Evolutionary conservation across 2,888 invertebrate species (phyloP).

Genomic region (Drosophila longiperda): DNA sequence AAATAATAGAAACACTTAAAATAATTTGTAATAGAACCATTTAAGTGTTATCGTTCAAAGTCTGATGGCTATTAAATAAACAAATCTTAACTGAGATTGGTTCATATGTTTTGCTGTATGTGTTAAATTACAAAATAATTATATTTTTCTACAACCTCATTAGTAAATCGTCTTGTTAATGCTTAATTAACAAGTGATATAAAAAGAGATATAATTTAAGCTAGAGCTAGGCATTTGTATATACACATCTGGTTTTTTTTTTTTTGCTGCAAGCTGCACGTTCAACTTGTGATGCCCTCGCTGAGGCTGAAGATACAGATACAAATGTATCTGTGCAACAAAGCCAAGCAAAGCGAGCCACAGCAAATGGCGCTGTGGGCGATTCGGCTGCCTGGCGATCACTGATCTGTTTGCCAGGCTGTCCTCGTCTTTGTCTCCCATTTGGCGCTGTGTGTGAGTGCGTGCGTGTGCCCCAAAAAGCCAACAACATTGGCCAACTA

Average conservation of each 20-base stretch:
- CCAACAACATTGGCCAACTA: conserved; percentile 61
- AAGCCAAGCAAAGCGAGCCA: conserved; percentile 41
- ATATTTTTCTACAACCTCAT: not conserved
- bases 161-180: conserved; percentile 9
- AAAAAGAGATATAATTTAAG: not conserved
- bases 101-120: not conserved
- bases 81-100: not conserved
- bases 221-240: conserved; percentile 2
- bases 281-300: conserved; percentile 43
- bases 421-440: conserved; percentile 41
- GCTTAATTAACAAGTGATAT: conserved; percentile 16
- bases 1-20: not conserved
- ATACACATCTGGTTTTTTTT: not conserved
- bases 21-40: not conserved
- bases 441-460: conserved; percentile 4
- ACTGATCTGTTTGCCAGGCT: conserved; percentile 24
- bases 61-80: not conserved
- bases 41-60: conserved; percentile 3
- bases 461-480: conserved; percentile 60
- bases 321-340: conserved; percentile 15
- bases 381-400: conserved; percentile 70
- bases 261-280: conserved; percentile 39
- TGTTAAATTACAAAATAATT: not conserved
- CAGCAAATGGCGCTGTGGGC: conserved; percentile 67
- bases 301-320: conserved; percentile 21